These are phyloP conservation scores for Globicephala melas DNA, from an alignment of 2,113 vertebrate species.

Conservation along the genomic window DNA sequence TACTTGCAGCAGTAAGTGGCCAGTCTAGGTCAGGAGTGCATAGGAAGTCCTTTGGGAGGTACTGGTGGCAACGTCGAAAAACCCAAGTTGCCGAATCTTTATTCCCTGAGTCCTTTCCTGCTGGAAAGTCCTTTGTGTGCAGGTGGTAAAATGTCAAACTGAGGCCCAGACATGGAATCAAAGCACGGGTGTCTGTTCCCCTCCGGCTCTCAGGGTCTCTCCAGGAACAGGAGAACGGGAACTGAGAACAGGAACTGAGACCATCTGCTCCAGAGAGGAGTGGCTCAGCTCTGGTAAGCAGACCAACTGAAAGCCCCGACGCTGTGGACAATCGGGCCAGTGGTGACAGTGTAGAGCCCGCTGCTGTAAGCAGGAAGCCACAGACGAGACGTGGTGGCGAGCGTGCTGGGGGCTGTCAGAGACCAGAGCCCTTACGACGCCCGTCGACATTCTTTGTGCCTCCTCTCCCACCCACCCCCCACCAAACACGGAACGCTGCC, in stretches of 20 bases:
- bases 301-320: not conserved
- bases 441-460: too few species aligned
- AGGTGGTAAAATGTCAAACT: too few species aligned
- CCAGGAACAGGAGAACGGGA: not conserved
- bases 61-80: not conserved
- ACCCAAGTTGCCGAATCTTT: not conserved
- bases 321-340: accelerated
- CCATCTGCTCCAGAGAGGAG: not conserved
- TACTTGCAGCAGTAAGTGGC: not conserved
- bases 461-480: not conserved
- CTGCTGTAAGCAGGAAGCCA: not conserved
- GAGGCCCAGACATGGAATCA: accelerated
- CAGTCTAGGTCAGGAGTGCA: not conserved
- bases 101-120: not conserved
- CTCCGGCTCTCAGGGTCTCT: not conserved
- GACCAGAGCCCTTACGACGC: not conserved
- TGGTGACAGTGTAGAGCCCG: accelerated
- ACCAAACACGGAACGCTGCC: accelerated
- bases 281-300: not conserved
- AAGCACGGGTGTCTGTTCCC: not conserved
- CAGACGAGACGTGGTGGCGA: accelerated
- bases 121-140: not conserved
- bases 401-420: not conserved
- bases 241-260: not conserved
- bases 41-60: not conserved